Base-by-base conservation (phyloP, 2,797 vertebrate species). In the Sebastolobus altivelis region DNA sequence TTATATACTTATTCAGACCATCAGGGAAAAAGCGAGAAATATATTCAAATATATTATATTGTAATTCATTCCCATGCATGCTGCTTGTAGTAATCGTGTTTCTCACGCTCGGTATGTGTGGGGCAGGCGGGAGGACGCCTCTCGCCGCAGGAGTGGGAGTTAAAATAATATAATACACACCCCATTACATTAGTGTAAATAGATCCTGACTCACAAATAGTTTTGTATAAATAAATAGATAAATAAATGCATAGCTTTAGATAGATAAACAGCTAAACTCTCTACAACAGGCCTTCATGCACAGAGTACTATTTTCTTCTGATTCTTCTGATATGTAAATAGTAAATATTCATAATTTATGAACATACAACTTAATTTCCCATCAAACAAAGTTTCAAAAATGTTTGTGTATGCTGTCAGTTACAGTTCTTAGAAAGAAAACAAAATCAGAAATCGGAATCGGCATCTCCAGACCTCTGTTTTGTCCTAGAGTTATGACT, bases 401-500 rank as follows among this genome's bases (percentile, higher is more conserved):
- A 35, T 60, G 18, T n/a, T 46, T 0, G 6, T 46, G 43, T 46
- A 18, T 46, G 18, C 43, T 46, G 43, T 46, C 14, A 46, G 0
- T 46, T 16, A 46, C 8, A 46, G 43, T 16, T 18, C 9, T 35
- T 20, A 49, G 46, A 49, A 18, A 49, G 46, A 49, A 49, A 49
- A 0, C 14, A 49, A 40, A 49, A 0, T 20, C 46, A 0, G 46
- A 40, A 49, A 0, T 20, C 46, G 0, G 46, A 2, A 49, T 18
- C 16, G 7, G 0, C 46, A 33, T 60, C 29, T 61, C 0, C 12
- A n/a, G 20, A 37, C 18, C 35, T 35, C 31, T 37, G 20, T 3
- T 72, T 54, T 63, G 27, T 79, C 46, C 18, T 20, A 16, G 56
- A 40, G 8, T 52, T 59, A 60, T 73, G 65, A 65, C 40, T 65